Conservation (phyloP, 2,888 invertebrate species). For the Odontocolon sp. region DNA sequence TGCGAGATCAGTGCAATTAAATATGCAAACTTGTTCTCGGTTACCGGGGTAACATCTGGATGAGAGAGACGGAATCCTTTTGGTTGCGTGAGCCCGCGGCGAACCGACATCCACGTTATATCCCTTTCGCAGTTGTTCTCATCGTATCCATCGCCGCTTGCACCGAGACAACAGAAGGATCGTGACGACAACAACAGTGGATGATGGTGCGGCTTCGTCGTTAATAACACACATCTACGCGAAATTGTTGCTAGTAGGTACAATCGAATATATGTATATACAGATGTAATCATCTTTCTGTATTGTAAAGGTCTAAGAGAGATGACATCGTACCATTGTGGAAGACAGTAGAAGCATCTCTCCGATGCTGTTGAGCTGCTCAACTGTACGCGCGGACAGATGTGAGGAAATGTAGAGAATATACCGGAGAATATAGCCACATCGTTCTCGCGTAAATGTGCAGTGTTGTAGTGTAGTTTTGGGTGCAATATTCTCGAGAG, state of each 20-base stretch:
- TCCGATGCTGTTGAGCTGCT: not conserved
- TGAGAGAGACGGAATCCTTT: slow-evolving; percentile 61
- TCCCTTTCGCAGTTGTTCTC: not conserved
- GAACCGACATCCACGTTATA: slow-evolving; percentile 24
- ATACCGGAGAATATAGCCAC: not conserved
- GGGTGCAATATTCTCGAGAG: not conserved
- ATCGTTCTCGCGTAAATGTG: not conserved
- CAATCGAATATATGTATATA: not conserved
- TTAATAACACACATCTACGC: not conserved
- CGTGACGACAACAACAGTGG: not conserved
- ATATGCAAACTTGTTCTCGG: slow-evolving; percentile 71
- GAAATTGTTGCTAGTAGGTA: not conserved
- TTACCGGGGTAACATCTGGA: slow-evolving; percentile 70
- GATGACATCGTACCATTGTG: not conserved
- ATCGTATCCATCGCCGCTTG: not conserved
- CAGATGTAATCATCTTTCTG: not conserved
- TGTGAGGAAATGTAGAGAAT: not conserved
- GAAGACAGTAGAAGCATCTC: not conserved
- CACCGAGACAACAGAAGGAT: slow-evolving; percentile 12
- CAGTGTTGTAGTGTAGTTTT: not conserved
- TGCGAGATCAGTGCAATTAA: slow-evolving; percentile 66
- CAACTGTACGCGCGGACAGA: not conserved
- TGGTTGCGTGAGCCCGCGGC: slow-evolving; percentile 32
- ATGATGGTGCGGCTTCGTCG: not conserved
- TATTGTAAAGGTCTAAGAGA: not conserved